Percentiles rank a stretch among this genome's conserved stretches.
These are phyloP conservation scores for Latrodectus elegans DNA, from an alignment of 2,888 invertebrate genomes.

Conservation along the genomic window DNA sequence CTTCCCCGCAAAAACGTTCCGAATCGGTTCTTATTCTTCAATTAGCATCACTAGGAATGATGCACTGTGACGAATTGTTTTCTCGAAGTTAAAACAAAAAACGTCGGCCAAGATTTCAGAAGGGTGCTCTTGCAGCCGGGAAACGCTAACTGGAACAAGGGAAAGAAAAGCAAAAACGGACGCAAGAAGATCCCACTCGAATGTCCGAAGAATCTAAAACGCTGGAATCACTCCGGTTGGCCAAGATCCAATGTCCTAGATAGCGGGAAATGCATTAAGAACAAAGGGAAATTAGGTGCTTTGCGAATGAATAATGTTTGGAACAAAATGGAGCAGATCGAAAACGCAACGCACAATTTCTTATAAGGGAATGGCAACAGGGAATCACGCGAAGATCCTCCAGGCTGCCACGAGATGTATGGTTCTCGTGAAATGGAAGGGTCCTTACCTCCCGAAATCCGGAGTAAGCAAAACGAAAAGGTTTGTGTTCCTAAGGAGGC, in stretches of 20 bases:
- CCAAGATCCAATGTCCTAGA: constrained; percentile 43
- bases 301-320: constrained; percentile 42
- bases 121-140: background rate
- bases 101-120: background rate
- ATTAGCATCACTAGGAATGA: background rate
- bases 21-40: background rate
- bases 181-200: background rate
- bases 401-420: background rate
- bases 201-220: constrained; percentile 36
- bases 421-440: background rate
- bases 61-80: background rate
- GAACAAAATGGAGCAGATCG: constrained; percentile 53
- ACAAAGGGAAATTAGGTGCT: constrained; percentile 60
- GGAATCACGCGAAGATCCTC: background rate
- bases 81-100: background rate
- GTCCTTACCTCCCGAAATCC: background rate
- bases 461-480: constrained; percentile 8
- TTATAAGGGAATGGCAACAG: constrained; percentile 4
- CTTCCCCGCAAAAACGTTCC: too few relatives aligned
- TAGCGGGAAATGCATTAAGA: constrained; percentile 43
- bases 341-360: constrained; percentile 34
- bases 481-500: background rate
- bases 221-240: constrained; percentile 23
- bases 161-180: background rate
- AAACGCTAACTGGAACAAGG: too few relatives aligned